Evolutionary conservation across 2,888 invertebrate species (phyloP), one percentile per base, ranked within the genome.

Genomic region (Eueremaeus valkanovi): DNA sequence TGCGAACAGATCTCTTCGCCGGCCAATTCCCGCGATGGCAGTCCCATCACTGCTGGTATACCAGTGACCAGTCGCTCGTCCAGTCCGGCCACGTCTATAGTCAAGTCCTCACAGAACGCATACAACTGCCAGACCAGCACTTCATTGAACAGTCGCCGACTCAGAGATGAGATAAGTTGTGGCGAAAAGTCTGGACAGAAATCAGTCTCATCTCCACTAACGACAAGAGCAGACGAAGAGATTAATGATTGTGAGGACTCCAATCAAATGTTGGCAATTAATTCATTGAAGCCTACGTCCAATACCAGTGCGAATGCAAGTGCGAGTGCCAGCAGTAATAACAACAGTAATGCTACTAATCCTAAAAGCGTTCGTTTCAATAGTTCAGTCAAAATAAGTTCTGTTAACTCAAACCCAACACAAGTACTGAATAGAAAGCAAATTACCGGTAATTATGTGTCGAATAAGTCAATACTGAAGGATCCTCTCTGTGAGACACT

Each of bases 401-500:
- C 42, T 40, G 16, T 1, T 61, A n/a, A n/a, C n/a, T n/a, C n/a
- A n/a, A n/a, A n/a, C n/a, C 31, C 27, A 8, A 16, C 16, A 16
- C 29, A 29, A 58, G 13, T 27, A 45, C 42, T 45, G 18, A 55
- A 55, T 21, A 55, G n/a, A 55, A n/a, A 63, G 24, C 68, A 68
- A 21, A 40, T 68, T 42, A 68, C 27, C 42, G 42, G 40, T 68
- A 68, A 68, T 68, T 40, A 68, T 24, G 42, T 24, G 27, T 36
- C 40, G 21, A 68, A 63, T 42, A 80, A 80, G 75, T 79, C 80
- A 18, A 80, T 80, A 68, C 75, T 80, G 9, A 80, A 80, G 75
- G 80, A 80, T 45, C 79, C 80, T 8, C 73, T 80, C 27, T 80
- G 80, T 76, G 79, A 78, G 18, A 79, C 78, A 40, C 70, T 80